Evolutionary conservation across 2,888 invertebrate species (phyloP).

Genomic region (Leucoma salicis): DNA sequence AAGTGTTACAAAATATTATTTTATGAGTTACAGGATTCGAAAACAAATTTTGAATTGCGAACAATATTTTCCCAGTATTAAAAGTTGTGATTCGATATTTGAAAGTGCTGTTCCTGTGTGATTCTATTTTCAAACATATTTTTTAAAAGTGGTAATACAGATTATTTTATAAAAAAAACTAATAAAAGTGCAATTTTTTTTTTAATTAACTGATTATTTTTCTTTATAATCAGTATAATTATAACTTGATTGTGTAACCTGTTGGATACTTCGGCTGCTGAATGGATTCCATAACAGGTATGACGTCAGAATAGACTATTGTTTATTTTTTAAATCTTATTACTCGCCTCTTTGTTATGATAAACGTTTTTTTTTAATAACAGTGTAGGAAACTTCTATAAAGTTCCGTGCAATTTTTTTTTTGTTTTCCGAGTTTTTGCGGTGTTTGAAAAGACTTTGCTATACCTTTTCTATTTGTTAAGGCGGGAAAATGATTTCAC

Average conservation of each 20-base stretch:
- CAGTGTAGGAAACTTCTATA: too few relatives aligned
- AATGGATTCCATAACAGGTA: constrained; percentile 26
- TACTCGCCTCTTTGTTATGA: not conserved
- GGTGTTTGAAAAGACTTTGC: too few relatives aligned
- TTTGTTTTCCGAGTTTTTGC: too few relatives aligned
- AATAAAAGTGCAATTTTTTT: not conserved
- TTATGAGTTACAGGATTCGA: constrained; percentile 5
- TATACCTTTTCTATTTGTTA: too few relatives aligned
- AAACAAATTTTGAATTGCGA: constrained; percentile 7
- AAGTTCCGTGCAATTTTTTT: too few relatives aligned
- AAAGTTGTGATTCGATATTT: not conserved
- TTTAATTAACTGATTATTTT: constrained; percentile 13
- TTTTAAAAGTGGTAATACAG: constrained; percentile 1
- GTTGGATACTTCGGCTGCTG: constrained; percentile 8
- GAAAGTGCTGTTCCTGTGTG: not conserved
- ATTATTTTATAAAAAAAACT: not conserved
- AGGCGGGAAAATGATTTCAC: too few relatives aligned
- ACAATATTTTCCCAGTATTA: constrained; percentile 1
- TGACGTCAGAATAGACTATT: constrained; percentile 10
- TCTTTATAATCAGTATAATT: constrained; percentile 12
- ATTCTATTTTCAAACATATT: not conserved
- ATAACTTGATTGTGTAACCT: constrained; percentile 4
- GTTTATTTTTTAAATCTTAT: not conserved
- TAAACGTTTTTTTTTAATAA: not conserved
- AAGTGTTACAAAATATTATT: constrained; percentile 15